Conservation (phyloP, 2,888 invertebrate species). For the Euplagia quadripunctaria region DNA sequence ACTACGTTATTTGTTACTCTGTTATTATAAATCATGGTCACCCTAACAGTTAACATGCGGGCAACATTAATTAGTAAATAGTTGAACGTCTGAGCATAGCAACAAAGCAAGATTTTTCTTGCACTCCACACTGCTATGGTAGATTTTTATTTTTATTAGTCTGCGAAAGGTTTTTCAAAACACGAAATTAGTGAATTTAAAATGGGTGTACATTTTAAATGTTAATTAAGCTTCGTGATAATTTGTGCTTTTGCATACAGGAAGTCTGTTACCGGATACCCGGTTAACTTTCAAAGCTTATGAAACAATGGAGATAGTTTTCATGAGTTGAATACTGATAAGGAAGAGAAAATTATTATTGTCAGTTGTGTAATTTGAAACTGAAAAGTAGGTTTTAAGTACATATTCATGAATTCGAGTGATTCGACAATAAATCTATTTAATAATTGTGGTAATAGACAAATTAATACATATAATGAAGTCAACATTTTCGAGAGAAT, state of each 20-base stretch:
- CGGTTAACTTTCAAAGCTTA: conserved; percentile 36
- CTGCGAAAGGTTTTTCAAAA: conserved; percentile 57
- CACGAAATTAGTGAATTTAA: conserved; percentile 61
- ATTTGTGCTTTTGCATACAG: conserved; percentile 40
- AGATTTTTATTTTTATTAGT: conserved; percentile 56
- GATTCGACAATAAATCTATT: not conserved
- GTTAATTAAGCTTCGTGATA: conserved; percentile 53
- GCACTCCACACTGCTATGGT: conserved; percentile 55
- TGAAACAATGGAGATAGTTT: conserved; percentile 23
- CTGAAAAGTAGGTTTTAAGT: not conserved
- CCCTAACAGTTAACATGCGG: conserved; percentile 74
- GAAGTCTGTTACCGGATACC: conserved; percentile 35
- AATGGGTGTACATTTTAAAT: conserved; percentile 54
- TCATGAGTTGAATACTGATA: conserved; percentile 14
- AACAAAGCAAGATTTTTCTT: conserved; percentile 78
- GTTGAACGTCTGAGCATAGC: conserved; percentile 74
- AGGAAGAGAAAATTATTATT: conserved; percentile 1
- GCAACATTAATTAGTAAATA: conserved; percentile 84
- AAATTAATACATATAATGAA: too few relatives aligned
- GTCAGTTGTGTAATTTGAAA: not conserved
- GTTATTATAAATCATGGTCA: conserved; percentile 43
- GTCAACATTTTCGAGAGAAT: not conserved
- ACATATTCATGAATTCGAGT: not conserved
- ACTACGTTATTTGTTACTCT: too few relatives aligned
- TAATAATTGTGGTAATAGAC: too few relatives aligned